phyloP scores from a whole-genome alignment of 2,888 invertebrate species.

The Acrobasis repandana region DNA sequence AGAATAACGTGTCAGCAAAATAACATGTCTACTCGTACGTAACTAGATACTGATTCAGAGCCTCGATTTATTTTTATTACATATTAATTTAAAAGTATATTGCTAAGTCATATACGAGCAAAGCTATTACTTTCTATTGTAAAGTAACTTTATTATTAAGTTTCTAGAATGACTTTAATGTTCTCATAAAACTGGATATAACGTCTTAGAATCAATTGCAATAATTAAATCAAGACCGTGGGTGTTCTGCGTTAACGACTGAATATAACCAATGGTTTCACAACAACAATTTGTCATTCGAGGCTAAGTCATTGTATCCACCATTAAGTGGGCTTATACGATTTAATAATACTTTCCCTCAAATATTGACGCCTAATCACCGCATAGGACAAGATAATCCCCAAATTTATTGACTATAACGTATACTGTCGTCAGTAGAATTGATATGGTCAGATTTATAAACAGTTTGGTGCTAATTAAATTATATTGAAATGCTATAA shows the following conservation, averaged over 20 bases:
- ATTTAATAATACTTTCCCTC: conserved; percentile 76
- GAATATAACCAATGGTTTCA: conserved; percentile 41
- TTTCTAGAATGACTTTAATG: neutral
- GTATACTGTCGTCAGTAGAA: conserved; percentile 67
- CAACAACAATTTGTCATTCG: conserved; percentile 56
- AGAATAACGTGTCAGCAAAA: too few species aligned
- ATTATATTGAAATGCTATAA: conserved; percentile 76
- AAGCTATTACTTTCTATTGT: neutral
- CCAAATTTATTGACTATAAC: conserved; percentile 75
- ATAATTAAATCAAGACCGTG: conserved; percentile 32
- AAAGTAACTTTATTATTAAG: neutral
- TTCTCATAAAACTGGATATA: neutral
- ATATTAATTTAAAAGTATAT: too few species aligned
- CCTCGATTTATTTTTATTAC: too few species aligned
- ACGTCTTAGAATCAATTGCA: neutral
- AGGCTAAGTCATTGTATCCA: conserved; percentile 54
- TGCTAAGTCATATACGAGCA: too few species aligned
- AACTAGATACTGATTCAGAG: too few species aligned
- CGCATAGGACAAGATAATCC: conserved; percentile 77
- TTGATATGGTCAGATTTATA: conserved; percentile 69
- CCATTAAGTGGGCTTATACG: conserved; percentile 73
- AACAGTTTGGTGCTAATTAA: conserved; percentile 74
- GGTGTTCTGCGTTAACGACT: conserved; percentile 30
- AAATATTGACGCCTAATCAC: conserved; percentile 75
- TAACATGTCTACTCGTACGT: too few species aligned